Base-by-base conservation (phyloP, 2,888 invertebrate genomes). In the Syritta pipiens region DNA sequence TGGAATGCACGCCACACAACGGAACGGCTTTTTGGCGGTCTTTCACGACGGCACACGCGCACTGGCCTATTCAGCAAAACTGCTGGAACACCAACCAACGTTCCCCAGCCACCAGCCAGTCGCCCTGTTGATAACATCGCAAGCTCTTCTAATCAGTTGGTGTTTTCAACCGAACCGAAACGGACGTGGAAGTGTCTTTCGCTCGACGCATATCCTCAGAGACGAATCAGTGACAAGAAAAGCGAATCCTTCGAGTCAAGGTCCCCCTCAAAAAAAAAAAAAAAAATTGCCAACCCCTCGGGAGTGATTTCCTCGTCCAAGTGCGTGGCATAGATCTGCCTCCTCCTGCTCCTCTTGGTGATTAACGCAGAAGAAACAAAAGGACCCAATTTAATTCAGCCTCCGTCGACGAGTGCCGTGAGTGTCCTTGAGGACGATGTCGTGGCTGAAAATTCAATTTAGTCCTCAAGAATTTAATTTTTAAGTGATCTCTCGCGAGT, bases 91-190 rank as follows among this genome's bases (percentile, higher is more conserved):
- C 12, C 14, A 4, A 30, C 22, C 6, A 44, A n/a, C n/a, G n/a
- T n/a, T 26, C 62, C 62, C 63, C 62, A 40, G 24, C 35, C 14
- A 12, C 9, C 24, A 32, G 37, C 37, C 9, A 7, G 37, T 14
- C 17, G 37, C 48, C 53, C 53, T 42, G 77, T 51, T 77, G 72
- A 77, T 60, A 77, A 77, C 77, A 77, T 67, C 32, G 42, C 14
- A 40, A 59, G 42, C 53, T 72, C 46, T 37, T n/a, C n/a, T 72
- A 77, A 77, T 77, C 77, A 77, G 77, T 77, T 77, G 53, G 35
- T 67, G 22, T 72, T 67, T 59, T 72, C 51, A 53, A 55, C 60
- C 72, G 65, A 72, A 60, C 32, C 71, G 7, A 48, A 48, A n/a
- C 72, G 65, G 77, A 72, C 77, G 72, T 28, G 65, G 44, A 28